Evolutionary conservation across 1,140 invertebrate species (phyloP), one percentile per base, ranked within the genome.

Genomic region (Ectropis grisescens): DNA sequence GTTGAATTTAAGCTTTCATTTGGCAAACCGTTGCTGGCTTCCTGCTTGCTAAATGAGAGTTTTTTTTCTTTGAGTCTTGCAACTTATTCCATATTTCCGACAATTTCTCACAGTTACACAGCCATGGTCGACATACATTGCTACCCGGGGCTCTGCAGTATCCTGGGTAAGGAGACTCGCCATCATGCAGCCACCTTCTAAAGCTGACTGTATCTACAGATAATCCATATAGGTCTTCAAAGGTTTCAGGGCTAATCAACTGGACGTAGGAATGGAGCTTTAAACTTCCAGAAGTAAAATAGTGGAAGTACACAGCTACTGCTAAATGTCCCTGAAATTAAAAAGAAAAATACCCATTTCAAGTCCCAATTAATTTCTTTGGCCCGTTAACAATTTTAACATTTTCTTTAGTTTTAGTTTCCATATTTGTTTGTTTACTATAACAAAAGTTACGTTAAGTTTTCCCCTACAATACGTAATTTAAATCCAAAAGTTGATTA

Each of bases 71-170:
- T 38, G 14, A 33, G 12, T 33, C 8, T 33, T 29, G 6, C 14
- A 15, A 1, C 9, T 44, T 58, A 10, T 56, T 41, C 70, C 74
- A 79, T 27, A 57, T 49, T 38, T 68, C 41, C 3, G 9, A 33
- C 2, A 80, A 39, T 40, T 54, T 60, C 3, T 65, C 15, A 37
- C 75, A 80, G 26, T 80, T 61, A 31, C 75, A 80, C 3, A 80
- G 44, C n/a, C 50, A 27, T n/a, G 64, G 64, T 3, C 58, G 12
- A 22, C 75, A 80, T 8, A 25, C 13, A 2, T 14, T 34, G 13
- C 56, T 60, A 0, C 64, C 69, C 0, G 75, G 75, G 1, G 60
- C 54, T 16, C 75, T 55, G 14, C 75, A 80, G 37, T 80, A 80
- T 0, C 75, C 75, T 3, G 75, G 75, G 25, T 55, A 80, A 0